Evolutionary conservation across 2,113 vertebrate species (phyloP).

Genomic region (Parus major): DNA sequence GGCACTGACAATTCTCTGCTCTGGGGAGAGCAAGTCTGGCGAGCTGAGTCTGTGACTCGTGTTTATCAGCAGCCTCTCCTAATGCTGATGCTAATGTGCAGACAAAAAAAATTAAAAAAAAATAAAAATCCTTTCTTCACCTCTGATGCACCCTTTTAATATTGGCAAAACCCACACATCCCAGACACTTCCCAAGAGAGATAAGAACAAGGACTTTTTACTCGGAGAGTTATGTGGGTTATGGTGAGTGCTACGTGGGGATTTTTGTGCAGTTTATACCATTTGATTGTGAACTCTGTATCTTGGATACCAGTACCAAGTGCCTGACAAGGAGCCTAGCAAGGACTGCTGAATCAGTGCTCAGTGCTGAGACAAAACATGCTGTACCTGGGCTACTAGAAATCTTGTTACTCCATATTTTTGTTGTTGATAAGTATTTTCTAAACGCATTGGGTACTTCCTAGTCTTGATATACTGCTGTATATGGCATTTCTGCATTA

Average conservation of each 20-base stretch:
- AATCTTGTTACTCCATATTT: neutral
- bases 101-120: neutral
- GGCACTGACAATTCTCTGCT: neutral
- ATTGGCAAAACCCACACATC: neutral
- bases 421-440: neutral
- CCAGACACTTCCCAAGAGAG: neutral
- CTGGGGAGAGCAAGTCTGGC: fast-evolving
- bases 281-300: neutral
- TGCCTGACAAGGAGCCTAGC: neutral
- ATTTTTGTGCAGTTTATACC: neutral
- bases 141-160: neutral
- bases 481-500: neutral
- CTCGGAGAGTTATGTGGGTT: neutral
- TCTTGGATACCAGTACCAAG: neutral
- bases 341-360: neutral
- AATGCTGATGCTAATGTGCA: neutral
- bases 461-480: neutral
- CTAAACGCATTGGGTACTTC: neutral
- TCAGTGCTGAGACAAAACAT: neutral
- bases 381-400: neutral
- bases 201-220: neutral
- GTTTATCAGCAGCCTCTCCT: neutral
- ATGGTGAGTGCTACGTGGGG: fast-evolving
- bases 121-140: neutral
- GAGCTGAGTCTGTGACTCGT: neutral